Base-by-base conservation (phyloP, 92 coral and sea anemone genomes). In the Bergia sp. region DNA sequence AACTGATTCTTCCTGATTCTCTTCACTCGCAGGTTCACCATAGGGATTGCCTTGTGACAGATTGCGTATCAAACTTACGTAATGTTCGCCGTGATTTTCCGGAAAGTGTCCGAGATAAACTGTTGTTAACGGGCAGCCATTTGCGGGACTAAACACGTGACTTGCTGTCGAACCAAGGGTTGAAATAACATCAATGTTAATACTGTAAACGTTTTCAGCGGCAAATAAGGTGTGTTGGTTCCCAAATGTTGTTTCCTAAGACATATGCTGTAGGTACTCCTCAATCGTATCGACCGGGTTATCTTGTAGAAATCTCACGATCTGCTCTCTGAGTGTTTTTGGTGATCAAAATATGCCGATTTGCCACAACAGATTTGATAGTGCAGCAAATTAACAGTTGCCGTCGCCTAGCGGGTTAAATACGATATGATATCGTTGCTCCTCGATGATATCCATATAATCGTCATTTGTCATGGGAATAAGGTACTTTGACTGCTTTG, bases 391-490 rank as follows among this genome's bases (percentile, higher is more conserved):
- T 47, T 92, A 92, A 55, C 94, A 92, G 69, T 20, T 89, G 45
- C 94, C 94, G 47, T 87, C 82, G 61, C 92, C 90, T 5, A 90
- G 90, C 11, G 92, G 92, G 23, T 89, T 89, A 73, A 73, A 92
- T 20, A 44, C 66, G 13, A 83, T 88, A 75, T 50, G 12, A 92
- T 43, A 90, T 3, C 93, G 90, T 36, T 92, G 93, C 20, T 92
- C 90, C 61, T 92, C 87, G 36, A 90, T 83, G 1, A 85, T 45
- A 12, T 77, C 12, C 16, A 4, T 13, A 76, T 88, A 92, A 61
- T 90, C 76, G 2, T 57, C 20, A 13, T 21, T 7, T 57, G 18
- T 2, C 66, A 57, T 57, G 3, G 3, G 20, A 13, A 57, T 57
- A 4, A 4, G 53, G 53, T 3, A 47, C 53, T 47, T 47, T 47